Conservation (phyloP, 2,113 vertebrate genomes). For the Cheirogaleus medius region DNA sequence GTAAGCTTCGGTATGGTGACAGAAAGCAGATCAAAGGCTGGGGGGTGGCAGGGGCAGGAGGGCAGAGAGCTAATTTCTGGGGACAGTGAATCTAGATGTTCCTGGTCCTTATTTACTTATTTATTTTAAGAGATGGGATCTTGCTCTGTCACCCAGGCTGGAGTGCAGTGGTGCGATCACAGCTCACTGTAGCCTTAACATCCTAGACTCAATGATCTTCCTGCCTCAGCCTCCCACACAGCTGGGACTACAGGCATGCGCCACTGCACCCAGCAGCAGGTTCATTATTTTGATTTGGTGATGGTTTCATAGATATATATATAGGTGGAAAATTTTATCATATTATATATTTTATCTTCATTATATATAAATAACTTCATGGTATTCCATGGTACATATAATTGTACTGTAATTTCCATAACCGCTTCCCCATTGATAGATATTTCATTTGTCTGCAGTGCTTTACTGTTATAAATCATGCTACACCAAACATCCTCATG, state of each 20-base stretch:
- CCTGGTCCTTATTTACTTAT: no score
- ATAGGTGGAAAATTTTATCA: neutral
- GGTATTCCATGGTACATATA: neutral
- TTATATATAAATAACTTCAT: neutral
- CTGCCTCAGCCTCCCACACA: no score
- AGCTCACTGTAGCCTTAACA: no score
- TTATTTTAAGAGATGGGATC: no score
- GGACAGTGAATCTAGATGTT: no score
- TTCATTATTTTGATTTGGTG: no score
- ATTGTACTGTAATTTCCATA: neutral
- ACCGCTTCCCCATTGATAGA: neutral
- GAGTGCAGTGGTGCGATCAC: no score
- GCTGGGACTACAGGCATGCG: no score
- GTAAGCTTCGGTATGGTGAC: neutral
- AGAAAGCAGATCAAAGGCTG: neutral
- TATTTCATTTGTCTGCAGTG: neutral
- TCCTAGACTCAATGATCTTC: no score
- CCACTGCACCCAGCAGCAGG: no score
- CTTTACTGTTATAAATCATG: neutral
- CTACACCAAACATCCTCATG: neutral
- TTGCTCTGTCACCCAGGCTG: no score
- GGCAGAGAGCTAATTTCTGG: neutral
- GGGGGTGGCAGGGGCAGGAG: fast-evolving
- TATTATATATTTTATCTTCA: neutral
- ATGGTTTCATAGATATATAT: neutral